Conservation (phyloP, 2,888 invertebrate species). For the Zygogramma bicolorata region DNA sequence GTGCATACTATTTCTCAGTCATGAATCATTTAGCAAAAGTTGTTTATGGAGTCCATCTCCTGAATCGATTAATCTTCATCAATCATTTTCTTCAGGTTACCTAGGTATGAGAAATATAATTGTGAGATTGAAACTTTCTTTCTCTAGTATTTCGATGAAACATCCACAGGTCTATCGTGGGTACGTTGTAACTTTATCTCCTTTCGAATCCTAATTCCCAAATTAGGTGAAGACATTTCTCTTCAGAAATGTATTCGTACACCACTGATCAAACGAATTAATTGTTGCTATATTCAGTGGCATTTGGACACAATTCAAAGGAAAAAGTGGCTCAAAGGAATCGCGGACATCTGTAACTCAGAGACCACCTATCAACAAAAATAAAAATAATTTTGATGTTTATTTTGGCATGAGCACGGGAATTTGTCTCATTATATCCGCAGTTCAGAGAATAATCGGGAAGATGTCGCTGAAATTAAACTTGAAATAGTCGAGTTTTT, state of each 20-base stretch:
- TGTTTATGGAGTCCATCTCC: no score
- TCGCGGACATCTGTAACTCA: conserved; percentile 36
- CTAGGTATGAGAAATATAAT: no score
- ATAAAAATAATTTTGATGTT: conserved; percentile 38
- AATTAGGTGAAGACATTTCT: no score
- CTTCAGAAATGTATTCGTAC: neutral
- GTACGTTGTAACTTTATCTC: no score
- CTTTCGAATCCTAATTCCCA: no score
- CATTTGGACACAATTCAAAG: conserved; percentile 40
- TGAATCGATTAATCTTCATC: no score
- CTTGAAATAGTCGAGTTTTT: neutral
- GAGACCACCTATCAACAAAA: conserved; percentile 44
- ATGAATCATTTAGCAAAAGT: no score
- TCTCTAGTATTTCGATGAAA: no score
- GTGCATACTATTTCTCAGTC: no score
- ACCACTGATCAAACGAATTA: conserved; percentile 29
- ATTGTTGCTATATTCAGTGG: conserved; percentile 38
- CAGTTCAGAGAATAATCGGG: conserved; percentile 3
- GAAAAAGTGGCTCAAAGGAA: conserved; percentile 38
- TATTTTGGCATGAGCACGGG: conserved; percentile 32
- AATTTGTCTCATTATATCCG: conserved; percentile 22
- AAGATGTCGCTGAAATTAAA: neutral
- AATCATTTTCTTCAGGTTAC: no score
- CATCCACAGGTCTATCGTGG: no score
- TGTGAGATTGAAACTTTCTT: no score